Evolutionary conservation across 2,113 vertebrate species (phyloP).

Genomic region (Poecilia latipinna): DNA sequence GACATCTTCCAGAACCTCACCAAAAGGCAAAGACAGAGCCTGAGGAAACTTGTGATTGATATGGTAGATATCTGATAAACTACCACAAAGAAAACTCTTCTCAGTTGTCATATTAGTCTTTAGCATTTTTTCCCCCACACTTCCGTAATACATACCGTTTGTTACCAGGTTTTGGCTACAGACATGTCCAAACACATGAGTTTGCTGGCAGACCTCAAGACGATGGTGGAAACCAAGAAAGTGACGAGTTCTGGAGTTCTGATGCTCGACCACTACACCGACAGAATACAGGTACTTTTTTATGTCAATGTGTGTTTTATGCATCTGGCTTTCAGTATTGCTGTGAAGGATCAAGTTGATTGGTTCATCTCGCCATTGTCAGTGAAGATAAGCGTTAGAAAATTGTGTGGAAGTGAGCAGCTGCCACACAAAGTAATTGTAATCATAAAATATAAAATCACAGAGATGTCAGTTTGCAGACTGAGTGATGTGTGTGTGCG

Average conservation of each 20-base stretch:
- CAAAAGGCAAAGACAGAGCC: constrained; percentile 89
- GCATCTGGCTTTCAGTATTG: no score
- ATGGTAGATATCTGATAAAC: constrained; percentile 80
- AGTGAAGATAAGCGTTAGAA: neutral
- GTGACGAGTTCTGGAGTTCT: constrained; percentile 94
- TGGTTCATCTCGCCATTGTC: neutral
- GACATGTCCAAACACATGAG: constrained; percentile 98
- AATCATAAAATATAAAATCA: no score
- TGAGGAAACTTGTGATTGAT: constrained; percentile 95
- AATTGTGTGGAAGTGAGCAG: no score
- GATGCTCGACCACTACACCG: constrained; percentile 91
- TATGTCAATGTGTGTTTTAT: no score
- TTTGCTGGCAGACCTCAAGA: constrained; percentile 93
- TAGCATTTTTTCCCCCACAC: neutral
- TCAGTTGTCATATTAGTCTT: neutral
- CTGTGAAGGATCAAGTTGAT: neutral
- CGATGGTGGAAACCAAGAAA: constrained; percentile 97
- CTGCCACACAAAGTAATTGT: no score
- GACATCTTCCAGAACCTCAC: constrained; percentile 95
- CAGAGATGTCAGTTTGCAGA: no score
- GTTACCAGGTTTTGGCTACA: constrained; percentile 88
- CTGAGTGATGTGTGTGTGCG: neutral
- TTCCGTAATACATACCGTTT: neutral
- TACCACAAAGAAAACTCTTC: neutral
- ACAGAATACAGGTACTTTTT: constrained; percentile 89